Evolutionary conservation across 2,113 vertebrate genomes (phyloP), one percentile per base, ranked within the genome.

Genomic region (Holacanthus passer): DNA sequence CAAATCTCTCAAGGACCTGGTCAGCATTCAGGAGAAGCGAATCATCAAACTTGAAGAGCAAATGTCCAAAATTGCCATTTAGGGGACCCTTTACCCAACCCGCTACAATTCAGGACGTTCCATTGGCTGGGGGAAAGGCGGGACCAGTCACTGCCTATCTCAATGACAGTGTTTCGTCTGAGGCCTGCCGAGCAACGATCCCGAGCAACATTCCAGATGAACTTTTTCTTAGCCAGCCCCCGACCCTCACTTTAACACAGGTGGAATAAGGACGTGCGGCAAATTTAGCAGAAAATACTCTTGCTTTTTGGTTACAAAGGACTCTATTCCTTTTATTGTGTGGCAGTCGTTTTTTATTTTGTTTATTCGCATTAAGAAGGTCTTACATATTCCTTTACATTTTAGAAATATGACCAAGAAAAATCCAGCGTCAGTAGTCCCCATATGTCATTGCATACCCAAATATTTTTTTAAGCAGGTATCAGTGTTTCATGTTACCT

Each of bases 1-100:
- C 89, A 97, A 96, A 91, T 97, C 96, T 68, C 98, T 99, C 90
- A 97, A 97, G 94, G 97, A 98, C 92, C 96, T 96, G 74, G 96
- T 99, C 94, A 95, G 95, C 96, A 96, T 89, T 94, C 98, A 99
- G 92, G 97, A 97, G 8, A 97, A 97, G 92, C 95, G 98, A 88
- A 98, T 99, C 93, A 92, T 96, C 95, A 96, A 97, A 95, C 95
- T 99, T 91, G 98, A 99, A 94, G 96, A 98, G 93, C 96, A 98
- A 95, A 94, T 99, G 95, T 96, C 96, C 70, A 97, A 97, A 95
- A 95, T 98, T 5, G 94, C 92, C 29, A 95, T 96, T 94, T 98
- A 96, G 97, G n/a, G 91, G 83, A 78, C 86, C 73, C 74, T 80
- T 65, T 82, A 58, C 60, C 68, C 74, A 41, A 85, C 90, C 88